Conservation (phyloP, 2,797 vertebrate genomes). For the Myripristis murdjan region DNA sequence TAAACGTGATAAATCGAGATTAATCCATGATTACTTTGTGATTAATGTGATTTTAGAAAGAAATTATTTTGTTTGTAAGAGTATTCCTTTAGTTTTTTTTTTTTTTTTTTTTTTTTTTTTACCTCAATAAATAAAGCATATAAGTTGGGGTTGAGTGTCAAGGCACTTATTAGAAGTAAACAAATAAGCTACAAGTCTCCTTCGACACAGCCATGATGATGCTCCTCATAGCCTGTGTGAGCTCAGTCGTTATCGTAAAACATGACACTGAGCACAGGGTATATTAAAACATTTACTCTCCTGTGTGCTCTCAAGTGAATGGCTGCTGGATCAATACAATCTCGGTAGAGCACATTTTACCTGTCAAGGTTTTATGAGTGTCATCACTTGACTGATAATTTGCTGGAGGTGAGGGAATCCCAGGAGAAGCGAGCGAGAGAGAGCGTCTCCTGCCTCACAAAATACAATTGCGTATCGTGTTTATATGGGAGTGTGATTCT, state of each 20-base stretch:
- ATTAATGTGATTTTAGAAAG: too few relatives aligned
- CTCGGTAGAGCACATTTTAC: slow-evolving; percentile 31
- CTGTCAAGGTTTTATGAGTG: slow-evolving; percentile 59
- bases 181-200: slow-evolving; percentile 33
- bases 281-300: slow-evolving; percentile 64
- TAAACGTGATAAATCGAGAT: too few relatives aligned
- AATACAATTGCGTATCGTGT: slow-evolving; percentile 8
- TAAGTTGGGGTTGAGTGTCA: slow-evolving; percentile 21
- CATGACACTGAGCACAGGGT: slow-evolving; percentile 31
- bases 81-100: too few relatives aligned
- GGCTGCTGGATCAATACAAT: slow-evolving; percentile 58
- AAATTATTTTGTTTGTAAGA: too few relatives aligned
- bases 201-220: slow-evolving; percentile 39
- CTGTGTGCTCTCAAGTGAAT: slow-evolving; percentile 29
- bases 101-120: too few relatives aligned
- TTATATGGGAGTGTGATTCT: slow-evolving; percentile 6
- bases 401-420: slow-evolving; percentile 49
- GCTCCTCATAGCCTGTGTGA: slow-evolving; percentile 12
- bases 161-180: slow-evolving; percentile 24
- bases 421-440: slow-evolving; percentile 18
- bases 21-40: too few relatives aligned
- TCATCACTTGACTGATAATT: slow-evolving; percentile 68
- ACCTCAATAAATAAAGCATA: slow-evolving; percentile 5
- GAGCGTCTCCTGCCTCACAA: slow-evolving; percentile 1
- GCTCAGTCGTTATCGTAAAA: slow-evolving; percentile 54